phyloP scores from a whole-genome alignment of 2,113 vertebrate genomes.

The Fregata magnificens region DNA sequence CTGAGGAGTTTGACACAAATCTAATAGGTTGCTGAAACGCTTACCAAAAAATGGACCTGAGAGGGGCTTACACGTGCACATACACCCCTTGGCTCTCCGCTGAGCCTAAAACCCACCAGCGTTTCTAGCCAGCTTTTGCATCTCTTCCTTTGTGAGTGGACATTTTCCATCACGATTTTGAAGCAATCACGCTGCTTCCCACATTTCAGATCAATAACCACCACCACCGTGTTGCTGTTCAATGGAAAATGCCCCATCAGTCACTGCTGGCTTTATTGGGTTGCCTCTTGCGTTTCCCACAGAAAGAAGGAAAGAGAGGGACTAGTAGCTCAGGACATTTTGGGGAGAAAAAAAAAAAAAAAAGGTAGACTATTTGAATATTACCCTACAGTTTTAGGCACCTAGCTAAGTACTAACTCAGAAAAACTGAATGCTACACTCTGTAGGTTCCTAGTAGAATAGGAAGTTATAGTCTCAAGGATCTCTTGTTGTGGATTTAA shows the following conservation, averaged over 20 bases:
- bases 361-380: not conserved
- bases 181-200: not conserved
- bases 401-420: not conserved
- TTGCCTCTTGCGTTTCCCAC: not conserved
- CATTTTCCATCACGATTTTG: not conserved
- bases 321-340: not conserved
- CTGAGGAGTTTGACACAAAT: not conserved
- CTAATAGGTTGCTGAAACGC: fast-evolving
- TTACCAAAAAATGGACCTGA: fast-evolving
- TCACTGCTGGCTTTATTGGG: not conserved
- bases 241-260: not conserved
- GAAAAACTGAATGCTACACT: fast-evolving
- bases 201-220: not conserved
- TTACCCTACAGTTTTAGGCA: not conserved
- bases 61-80: fast-evolving
- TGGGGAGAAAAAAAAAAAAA: not conserved
- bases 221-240: fast-evolving
- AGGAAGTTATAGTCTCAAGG: not conserved
- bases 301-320: not conserved
- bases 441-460: not conserved
- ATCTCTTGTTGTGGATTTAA: not conserved
- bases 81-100: not conserved
- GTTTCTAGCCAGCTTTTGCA: not conserved
- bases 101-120: not conserved
- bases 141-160: fast-evolving